A percentile compares a stretch with the other conserved stretches of the same genome.
Evolutionary conservation across 2,888 invertebrate species (phyloP).

Genomic region (Mesodorylaimus sp.): DNA sequence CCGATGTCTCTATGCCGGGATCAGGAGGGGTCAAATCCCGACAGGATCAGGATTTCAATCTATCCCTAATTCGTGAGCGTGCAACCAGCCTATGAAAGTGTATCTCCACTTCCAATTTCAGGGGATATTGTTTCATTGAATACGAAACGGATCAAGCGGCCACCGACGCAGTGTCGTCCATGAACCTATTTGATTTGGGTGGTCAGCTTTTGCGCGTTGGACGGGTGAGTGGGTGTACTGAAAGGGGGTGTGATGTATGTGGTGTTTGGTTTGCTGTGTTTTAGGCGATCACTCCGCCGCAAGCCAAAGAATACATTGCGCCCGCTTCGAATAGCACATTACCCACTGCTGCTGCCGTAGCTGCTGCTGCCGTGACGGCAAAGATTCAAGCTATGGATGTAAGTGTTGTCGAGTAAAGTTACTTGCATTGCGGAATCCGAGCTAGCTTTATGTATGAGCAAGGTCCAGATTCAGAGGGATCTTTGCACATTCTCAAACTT

Average conservation of each 20-base stretch:
- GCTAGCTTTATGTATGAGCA: too few species aligned
- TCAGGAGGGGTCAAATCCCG: too few species aligned
- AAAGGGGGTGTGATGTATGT: too few species aligned
- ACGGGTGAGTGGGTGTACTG: constrained; percentile 31
- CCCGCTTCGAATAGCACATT: constrained; percentile 48
- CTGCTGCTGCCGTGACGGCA: constrained; percentile 72
- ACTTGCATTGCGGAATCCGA: too few species aligned
- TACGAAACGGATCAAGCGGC: constrained; percentile 80
- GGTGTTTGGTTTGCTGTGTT: background rate
- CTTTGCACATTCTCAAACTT: constrained; percentile 28
- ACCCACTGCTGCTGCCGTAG: constrained; percentile 86
- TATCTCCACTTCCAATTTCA: too few species aligned
- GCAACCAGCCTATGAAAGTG: too few species aligned
- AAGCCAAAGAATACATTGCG: constrained; percentile 40
- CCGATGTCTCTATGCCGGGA: too few species aligned
- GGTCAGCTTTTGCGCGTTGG: constrained; percentile 83
- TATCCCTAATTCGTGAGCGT: too few species aligned
- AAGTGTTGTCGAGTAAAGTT: too few species aligned
- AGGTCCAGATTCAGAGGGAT: too few species aligned
- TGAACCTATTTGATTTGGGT: constrained; percentile 97
- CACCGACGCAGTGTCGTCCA: constrained; percentile 86
- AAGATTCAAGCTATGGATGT: constrained; percentile 93
- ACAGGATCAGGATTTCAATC: too few species aligned
- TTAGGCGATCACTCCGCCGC: constrained; percentile 82
- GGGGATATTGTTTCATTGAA: constrained; percentile 96